Evolutionary conservation across 1,140 invertebrate genomes (phyloP).

Genomic region (Drosophila orosa): DNA sequence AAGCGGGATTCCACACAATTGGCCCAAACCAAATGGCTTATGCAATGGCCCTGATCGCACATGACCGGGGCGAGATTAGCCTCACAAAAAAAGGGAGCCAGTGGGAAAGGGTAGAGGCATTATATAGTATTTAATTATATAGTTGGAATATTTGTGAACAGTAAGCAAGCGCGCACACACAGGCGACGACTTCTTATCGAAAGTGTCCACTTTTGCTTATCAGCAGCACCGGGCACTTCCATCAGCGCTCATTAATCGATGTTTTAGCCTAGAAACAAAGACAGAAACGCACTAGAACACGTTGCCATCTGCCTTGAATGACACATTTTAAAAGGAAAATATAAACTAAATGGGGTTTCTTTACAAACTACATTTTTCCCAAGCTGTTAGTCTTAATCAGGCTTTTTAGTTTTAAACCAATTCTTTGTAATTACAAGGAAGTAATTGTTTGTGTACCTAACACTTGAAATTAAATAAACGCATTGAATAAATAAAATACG

Average conservation of each 20-base stretch:
- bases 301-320: constrained; percentile 7
- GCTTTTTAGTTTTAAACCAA: background rate
- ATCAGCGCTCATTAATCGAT: constrained; percentile 39
- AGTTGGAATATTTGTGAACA: constrained; percentile 2
- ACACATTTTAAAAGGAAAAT: background rate
- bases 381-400: background rate
- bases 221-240: constrained; percentile 24
- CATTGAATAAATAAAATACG: background rate
- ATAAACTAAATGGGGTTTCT: background rate
- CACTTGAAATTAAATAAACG: background rate
- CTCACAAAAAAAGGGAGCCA: background rate
- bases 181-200: constrained; percentile 32
- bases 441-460: too few relatives aligned
- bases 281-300: constrained; percentile 13
- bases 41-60: constrained; percentile 32
- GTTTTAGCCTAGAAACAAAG: constrained; percentile 30
- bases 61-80: constrained; percentile 36
- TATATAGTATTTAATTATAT: constrained; percentile 3
- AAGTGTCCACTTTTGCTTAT: constrained; percentile 47
- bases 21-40: constrained; percentile 24
- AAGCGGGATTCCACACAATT: constrained; percentile 23
- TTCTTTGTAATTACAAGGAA: background rate
- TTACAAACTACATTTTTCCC: background rate
- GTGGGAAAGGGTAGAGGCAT: background rate
- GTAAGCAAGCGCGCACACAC: background rate